Conservation (phyloP, 2,113 vertebrate genomes). For the Tachycineta bicolor region DNA sequence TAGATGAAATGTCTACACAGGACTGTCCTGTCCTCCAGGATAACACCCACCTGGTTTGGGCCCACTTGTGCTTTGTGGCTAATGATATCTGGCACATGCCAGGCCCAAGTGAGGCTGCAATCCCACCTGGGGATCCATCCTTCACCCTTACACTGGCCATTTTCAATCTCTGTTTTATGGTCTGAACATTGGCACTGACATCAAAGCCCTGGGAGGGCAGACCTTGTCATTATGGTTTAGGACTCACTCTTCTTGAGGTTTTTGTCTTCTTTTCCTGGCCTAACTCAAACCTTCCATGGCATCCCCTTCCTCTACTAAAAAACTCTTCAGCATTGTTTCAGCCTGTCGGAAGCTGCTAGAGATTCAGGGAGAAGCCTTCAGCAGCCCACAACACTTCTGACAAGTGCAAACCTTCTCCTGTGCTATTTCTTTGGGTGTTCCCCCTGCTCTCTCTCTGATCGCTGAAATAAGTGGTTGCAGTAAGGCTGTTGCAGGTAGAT, state of each 20-base stretch:
- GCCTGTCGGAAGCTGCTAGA: background rate
- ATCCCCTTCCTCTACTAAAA: background rate
- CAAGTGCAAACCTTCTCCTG: background rate
- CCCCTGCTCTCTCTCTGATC: background rate
- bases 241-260: background rate
- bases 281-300: background rate
- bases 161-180: background rate
- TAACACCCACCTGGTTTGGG: background rate
- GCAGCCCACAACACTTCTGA: background rate
- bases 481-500: background rate
- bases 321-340: background rate
- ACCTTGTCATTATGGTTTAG: background rate
- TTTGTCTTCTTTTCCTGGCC: background rate
- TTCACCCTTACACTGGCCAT: background rate
- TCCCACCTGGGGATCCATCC: background rate
- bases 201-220: background rate
- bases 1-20: accelerated
- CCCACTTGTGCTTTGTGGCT: background rate
- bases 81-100: background rate
- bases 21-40: background rate
- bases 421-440: background rate
- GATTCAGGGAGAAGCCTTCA: background rate
- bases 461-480: background rate
- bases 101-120: background rate
- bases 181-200: background rate